Conservation (phyloP, 2,888 invertebrate species). For the Myopa tessellatipennis region DNA sequence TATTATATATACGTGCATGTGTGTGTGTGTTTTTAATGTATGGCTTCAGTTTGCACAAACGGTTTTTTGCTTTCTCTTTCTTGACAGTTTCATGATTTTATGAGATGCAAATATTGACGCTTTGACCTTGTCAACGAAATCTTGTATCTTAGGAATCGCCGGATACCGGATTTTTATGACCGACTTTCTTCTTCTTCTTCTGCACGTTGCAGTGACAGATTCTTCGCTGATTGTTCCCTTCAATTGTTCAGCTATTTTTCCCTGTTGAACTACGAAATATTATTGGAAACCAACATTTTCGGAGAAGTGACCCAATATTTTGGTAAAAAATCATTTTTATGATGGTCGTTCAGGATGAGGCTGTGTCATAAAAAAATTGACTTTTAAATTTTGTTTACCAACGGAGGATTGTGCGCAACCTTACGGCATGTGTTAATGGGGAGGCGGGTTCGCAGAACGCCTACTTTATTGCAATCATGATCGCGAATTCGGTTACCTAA, state of each 20-base stretch:
- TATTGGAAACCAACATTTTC: not conserved
- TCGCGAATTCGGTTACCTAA: conserved; percentile 7
- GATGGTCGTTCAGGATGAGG: not conserved
- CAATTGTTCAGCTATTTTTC: too few relatives aligned
- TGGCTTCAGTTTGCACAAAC: not conserved
- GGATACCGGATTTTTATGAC: too few relatives aligned
- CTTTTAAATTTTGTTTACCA: conserved; percentile 32
- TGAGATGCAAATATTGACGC: conserved; percentile 40
- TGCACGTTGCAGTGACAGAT: too few relatives aligned
- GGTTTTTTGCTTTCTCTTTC: not conserved
- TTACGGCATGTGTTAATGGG: not conserved
- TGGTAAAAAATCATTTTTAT: not conserved
- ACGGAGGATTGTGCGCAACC: not conserved
- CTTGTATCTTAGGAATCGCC: too few relatives aligned
- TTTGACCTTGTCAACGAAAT: conserved; percentile 20
- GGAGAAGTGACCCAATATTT: not conserved
- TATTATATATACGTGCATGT: not conserved
- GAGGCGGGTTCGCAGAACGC: not conserved
- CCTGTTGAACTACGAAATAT: not conserved
- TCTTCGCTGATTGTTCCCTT: too few relatives aligned
- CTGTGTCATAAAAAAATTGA: conserved; percentile 30
- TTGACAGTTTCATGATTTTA: conserved; percentile 25
- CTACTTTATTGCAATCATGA: not conserved
- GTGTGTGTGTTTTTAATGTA: not conserved
- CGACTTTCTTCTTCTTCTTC: too few relatives aligned